Conservation (phyloP, 2,888 invertebrate genomes). For the Agrotis segetum region DNA sequence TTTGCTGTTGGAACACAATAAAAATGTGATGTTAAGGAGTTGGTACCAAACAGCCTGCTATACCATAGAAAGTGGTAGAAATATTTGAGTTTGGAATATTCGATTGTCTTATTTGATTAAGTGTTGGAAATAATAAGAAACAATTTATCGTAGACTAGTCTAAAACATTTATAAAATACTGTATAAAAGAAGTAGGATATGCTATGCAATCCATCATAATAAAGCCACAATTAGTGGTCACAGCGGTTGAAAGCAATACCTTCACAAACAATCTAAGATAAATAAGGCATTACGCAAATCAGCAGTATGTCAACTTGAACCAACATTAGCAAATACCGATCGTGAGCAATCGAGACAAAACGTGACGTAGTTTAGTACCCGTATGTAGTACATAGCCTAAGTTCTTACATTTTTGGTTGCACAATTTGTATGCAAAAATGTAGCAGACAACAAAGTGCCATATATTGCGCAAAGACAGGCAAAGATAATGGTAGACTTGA, state of each 20-base stretch:
- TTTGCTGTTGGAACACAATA: conserved; percentile 67
- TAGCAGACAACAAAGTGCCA: conserved; percentile 1
- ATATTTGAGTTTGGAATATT: conserved; percentile 7
- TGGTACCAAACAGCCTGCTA: conserved; percentile 1
- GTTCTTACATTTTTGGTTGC: conserved; percentile 23
- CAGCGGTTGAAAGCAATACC: conserved; percentile 36
- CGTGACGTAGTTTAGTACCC: conserved; percentile 50
- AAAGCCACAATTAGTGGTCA: conserved; percentile 39
- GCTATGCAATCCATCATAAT: background rate
- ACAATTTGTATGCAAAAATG: conserved; percentile 40
- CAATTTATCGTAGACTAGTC: background rate
- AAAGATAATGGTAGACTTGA: background rate
- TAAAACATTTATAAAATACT: background rate
- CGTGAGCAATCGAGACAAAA: conserved; percentile 58
- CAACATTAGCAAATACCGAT: conserved; percentile 54
- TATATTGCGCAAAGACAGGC: background rate
- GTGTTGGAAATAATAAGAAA: background rate
- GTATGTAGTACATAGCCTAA: conserved; percentile 14
- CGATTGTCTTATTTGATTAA: background rate
- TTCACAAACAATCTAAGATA: conserved; percentile 48
- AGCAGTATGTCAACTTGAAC: conserved; percentile 32
- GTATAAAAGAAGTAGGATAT: background rate
- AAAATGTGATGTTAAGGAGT: conserved; percentile 49
- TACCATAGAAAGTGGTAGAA: conserved; percentile 4
- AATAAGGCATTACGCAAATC: conserved; percentile 43